A percentile compares a stretch with the other conserved stretches of the same genome.
These are phyloP conservation scores for Pollenia amentaria DNA, from an alignment of 2,888 invertebrate genomes.

Conservation along the genomic window DNA sequence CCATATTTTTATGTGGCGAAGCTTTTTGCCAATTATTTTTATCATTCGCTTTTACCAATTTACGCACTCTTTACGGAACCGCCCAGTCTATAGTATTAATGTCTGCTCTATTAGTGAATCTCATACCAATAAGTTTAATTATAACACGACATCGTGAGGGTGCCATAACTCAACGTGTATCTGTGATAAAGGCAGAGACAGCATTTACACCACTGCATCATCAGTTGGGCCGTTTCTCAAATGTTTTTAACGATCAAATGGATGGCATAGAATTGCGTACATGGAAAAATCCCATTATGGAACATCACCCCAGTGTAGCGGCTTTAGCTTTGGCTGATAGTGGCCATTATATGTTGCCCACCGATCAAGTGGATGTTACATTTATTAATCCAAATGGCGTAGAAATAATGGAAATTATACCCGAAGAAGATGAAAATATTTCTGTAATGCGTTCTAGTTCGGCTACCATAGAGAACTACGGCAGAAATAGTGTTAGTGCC, in stretches of 20 bases:
- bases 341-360: constrained; percentile 82
- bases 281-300: constrained; percentile 82
- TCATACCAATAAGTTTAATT: constrained; percentile 83
- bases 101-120: constrained; percentile 83
- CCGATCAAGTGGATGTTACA: constrained; percentile 82
- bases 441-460: constrained; percentile 83
- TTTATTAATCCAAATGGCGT: constrained; percentile 84
- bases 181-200: constrained; percentile 82
- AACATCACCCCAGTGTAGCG: constrained; percentile 72
- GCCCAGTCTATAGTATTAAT: constrained; percentile 83
- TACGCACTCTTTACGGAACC: constrained; percentile 83
- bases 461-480: constrained; percentile 82
- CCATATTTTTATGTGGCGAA: constrained; percentile 83
- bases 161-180: constrained; percentile 82
- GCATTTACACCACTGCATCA: constrained; percentile 79
- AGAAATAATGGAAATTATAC: constrained; percentile 84
- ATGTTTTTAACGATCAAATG: constrained; percentile 81
- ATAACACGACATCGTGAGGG: constrained; percentile 83
- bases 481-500: constrained; percentile 76
- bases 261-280: constrained; percentile 82
- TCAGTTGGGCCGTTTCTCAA: constrained; percentile 79
- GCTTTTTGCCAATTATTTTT: constrained; percentile 84
- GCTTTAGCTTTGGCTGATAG: constrained; percentile 79
- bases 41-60: constrained; percentile 84
- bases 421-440: constrained; percentile 83